Percentiles rank a stretch among this genome's conserved stretches.
These are phyloP conservation scores for Pinna nobilis DNA, from an alignment of 1,140 invertebrate species.

Conservation along the genomic window DNA sequence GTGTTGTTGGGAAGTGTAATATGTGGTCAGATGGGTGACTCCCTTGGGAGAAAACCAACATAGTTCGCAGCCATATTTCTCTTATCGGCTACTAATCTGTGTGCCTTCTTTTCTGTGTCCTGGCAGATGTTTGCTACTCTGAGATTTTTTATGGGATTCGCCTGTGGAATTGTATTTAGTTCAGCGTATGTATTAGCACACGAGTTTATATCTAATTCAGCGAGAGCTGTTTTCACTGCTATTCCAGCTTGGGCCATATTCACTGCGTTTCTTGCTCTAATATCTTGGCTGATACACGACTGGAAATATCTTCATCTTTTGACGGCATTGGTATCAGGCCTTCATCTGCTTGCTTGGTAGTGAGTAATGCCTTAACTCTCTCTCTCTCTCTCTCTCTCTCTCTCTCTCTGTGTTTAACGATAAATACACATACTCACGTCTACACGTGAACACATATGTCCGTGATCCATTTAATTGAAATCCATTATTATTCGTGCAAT, in stretches of 20 bases:
- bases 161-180: constrained; percentile 35
- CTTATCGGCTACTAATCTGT: constrained; percentile 36
- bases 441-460: no score
- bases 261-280: constrained; percentile 32
- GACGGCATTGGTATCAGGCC: constrained; percentile 36
- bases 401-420: no score
- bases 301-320: constrained; percentile 47
- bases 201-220: constrained; percentile 33
- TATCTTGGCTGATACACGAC: constrained; percentile 40
- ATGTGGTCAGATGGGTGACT: constrained; percentile 57
- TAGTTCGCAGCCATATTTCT: constrained; percentile 42
- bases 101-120: constrained; percentile 43
- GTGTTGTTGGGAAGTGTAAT: constrained; percentile 53
- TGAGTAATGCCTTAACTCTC: constrained; percentile 35
- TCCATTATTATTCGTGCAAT: no score
- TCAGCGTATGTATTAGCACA: constrained; percentile 31
- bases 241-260: constrained; percentile 31
- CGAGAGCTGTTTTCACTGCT: constrained; percentile 14
- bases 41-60: constrained; percentile 54
- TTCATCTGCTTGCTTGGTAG: constrained; percentile 52
- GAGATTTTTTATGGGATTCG: constrained; percentile 56
- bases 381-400: no score
- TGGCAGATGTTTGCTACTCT: constrained; percentile 61
- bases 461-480: no score
- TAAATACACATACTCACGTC: no score